phyloP scores from a whole-genome alignment of 2,113 vertebrate species.

The Rhinopithecus roxellana region DNA sequence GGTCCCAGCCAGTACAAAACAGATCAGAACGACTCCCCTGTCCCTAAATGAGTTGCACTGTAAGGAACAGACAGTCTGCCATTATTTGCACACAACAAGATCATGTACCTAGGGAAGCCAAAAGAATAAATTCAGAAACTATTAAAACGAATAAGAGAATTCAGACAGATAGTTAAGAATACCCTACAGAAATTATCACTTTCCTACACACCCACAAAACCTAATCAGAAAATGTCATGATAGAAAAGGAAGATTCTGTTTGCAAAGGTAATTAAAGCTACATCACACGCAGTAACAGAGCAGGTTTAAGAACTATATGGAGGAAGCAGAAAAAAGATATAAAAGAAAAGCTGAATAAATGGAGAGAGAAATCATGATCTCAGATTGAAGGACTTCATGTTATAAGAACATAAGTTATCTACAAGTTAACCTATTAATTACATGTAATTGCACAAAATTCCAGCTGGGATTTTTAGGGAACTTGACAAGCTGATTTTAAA shows the following conservation, averaged over 20 bases:
- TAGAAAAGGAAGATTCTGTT: not conserved
- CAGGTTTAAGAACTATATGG: not conserved
- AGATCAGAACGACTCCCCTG: too few species aligned
- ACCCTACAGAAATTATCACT: not conserved
- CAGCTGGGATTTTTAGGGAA: not conserved
- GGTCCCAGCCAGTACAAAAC: not conserved
- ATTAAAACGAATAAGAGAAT: not conserved
- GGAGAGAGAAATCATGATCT: not conserved
- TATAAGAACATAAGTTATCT: not conserved
- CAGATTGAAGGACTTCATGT: not conserved
- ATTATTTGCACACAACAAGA: not conserved
- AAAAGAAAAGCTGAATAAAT: not conserved
- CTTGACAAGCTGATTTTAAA: not conserved
- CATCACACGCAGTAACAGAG: not conserved
- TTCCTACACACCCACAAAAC: not conserved
- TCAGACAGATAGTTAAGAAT: not conserved
- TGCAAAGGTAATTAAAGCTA: not conserved
- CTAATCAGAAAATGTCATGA: not conserved
- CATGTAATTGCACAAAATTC: not conserved
- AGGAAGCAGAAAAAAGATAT: not conserved
- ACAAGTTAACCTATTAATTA: not conserved
- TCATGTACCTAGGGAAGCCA: not conserved
- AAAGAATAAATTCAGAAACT: not conserved
- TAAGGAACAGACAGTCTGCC: not conserved
- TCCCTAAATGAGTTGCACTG: fast-evolving